Base-by-base conservation (phyloP, 2,797 vertebrate genomes). In the Tenualosa ilisha region DNA sequence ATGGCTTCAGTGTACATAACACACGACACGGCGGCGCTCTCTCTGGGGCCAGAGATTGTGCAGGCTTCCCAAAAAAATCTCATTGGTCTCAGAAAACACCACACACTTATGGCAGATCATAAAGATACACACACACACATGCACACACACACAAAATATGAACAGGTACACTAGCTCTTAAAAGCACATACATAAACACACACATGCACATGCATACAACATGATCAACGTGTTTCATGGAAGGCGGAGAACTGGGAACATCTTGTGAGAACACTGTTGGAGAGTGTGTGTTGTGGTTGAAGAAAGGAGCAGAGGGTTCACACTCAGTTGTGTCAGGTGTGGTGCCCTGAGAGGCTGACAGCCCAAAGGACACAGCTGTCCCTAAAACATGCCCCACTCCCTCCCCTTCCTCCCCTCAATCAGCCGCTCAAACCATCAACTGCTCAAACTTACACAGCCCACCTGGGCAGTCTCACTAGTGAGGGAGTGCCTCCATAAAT, bases 1-100 rank as follows among this genome's bases (percentile, higher is more conserved):
- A 87, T 91, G 89, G 90, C 92, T 93, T 92, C 89, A 91, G 85
- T 37, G 65, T 92, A 88, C 84, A 87, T 85, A 87, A 91, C 92
- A 92, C 91, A 93, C 91, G 89, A 89, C 89, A 93, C 89, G 85
- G 84, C 84, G 54, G 81, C 15, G 53, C 56, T 85, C 65, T 85
- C 86, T 84, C 87, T 88, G 87, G 15, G 90, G 91, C 86, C 90
- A 92, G 93, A 91, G 49, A 83, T 83, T 26, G 82, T 91, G 6
- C 81, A 84, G 72, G 88, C 89, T 91, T 68, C 59, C 22, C 8
- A 63, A 24, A 6, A 9, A 63, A 24, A 63, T 11, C 59, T 6
- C 8, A 20, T 7, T 17, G 15, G 1, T 9, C 72, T 22, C 72
- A 46, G 6, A 79, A 40, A 15, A 43, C 72, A 79, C 72, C 37